Base-by-base conservation (phyloP, 2,888 invertebrate species). In the Drosophila paranaensis region DNA sequence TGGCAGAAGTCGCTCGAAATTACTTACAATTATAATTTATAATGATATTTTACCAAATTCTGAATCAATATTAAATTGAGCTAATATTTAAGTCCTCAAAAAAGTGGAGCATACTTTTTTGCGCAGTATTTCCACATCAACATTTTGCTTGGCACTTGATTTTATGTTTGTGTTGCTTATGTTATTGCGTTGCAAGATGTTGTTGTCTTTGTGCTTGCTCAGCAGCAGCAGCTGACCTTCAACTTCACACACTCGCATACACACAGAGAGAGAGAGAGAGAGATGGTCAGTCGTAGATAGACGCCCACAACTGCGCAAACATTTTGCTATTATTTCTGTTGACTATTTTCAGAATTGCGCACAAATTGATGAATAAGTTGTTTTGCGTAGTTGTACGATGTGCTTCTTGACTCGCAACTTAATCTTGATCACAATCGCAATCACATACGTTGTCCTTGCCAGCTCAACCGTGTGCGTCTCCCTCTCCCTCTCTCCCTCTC, bases 361-460 rank as follows among this genome's bases (percentile, higher is more conserved):
- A 81, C 81, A 81, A 81, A 81, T 81, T 81, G 80, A 81, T 81
- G 80, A 81, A 81, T 81, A 81, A 81, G 81, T 81, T 81, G 80
- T 79, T 79, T 78, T 75, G 65, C 70, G 61, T 61, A 60, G 55
- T 71, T 66, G 45, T 40, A 57, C 45, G 60, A 16, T 63, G 67
- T 74, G 68, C 54, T 79, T 71, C 69, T 80, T 75, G 81, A 79
- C 79, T 79, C 66, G 57, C 42, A 74, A 66, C 79, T 74, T 74
- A 81, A 81, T 81, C 80, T 79, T 79, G 81, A 81, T 80, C 81
- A 69, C 66, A 78, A 69, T 72, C 68, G 33, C 65, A 69, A 64
- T 66, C 67, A 60, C 60, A 71, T 56, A 16, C 68, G 68, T 74
- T 69, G 66, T 65, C 76, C 64, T 68, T 78, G 78, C 70, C 71